phyloP scores from a whole-genome alignment of 1,140 invertebrate genomes.

The Drosophila kepulauana region DNA sequence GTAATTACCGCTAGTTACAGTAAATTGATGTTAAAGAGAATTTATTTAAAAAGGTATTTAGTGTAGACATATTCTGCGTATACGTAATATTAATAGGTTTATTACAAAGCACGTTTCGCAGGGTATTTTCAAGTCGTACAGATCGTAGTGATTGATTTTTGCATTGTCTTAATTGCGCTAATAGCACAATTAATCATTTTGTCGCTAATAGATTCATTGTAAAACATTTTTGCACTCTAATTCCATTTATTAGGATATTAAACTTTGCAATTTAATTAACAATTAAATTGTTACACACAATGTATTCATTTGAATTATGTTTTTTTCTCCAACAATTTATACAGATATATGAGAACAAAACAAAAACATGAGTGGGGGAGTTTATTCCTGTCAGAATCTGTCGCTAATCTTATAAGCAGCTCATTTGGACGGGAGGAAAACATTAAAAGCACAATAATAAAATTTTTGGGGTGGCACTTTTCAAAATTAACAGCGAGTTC shows the following conservation, averaged over 20 bases:
- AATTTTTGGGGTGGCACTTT: constrained; percentile 54
- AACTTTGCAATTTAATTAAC: neutral
- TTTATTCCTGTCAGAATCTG: neutral
- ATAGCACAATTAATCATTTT: constrained; percentile 14
- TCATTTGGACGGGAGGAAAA: constrained; percentile 27
- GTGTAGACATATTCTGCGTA: neutral
- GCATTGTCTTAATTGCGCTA: neutral
- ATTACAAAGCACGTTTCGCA: neutral
- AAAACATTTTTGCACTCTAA: neutral
- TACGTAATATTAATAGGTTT: neutral
- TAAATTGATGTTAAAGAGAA: neutral
- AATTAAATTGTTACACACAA: neutral
- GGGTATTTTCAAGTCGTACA: neutral
- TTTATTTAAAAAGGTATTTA: too few relatives aligned
- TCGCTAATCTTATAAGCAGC: constrained; percentile 36
- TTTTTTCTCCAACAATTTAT: neutral
- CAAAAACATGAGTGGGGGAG: neutral
- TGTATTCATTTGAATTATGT: neutral
- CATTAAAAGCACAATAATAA: constrained; percentile 33
- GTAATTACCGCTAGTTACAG: neutral
- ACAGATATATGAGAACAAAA: neutral
- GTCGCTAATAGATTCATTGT: neutral
- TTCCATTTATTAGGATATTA: constrained; percentile 23
- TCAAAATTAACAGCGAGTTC: constrained; percentile 66
- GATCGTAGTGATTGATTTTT: neutral